A percentile compares a stretch with the other conserved stretches of the same genome.
phyloP scores from a whole-genome alignment of 2,888 invertebrate genomes.

The Cataglyphis albicans region DNA sequence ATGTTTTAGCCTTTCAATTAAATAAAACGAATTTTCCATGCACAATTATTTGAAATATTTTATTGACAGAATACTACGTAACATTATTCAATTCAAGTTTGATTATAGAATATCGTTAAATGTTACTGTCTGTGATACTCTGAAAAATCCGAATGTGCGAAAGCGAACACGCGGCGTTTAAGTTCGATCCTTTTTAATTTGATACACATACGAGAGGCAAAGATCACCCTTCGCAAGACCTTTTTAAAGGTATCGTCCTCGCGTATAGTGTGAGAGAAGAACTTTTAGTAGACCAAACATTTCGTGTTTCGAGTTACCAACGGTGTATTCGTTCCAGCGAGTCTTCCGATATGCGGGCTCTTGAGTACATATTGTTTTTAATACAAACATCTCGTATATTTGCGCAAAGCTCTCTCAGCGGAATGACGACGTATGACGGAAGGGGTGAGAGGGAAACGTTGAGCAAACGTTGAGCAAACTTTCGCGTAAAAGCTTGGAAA shows the following conservation, averaged over 20 bases:
- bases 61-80: background rate
- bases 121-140: background rate
- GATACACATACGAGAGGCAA: constrained; percentile 57
- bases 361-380: constrained; percentile 72
- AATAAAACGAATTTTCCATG: background rate
- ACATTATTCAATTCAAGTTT: background rate
- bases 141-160: constrained; percentile 69
- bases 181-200: constrained; percentile 72
- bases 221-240: constrained; percentile 67
- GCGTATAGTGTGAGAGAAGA: constrained; percentile 66
- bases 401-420: constrained; percentile 47
- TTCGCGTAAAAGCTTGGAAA: constrained; percentile 12
- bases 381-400: constrained; percentile 70
- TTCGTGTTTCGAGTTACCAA: constrained; percentile 79
- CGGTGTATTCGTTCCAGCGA: constrained; percentile 39
- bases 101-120: constrained; percentile 15
- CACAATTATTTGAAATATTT: background rate
- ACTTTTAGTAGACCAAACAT: constrained; percentile 84
- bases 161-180: constrained; percentile 75
- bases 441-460: constrained; percentile 52
- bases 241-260: constrained; percentile 70
- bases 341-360: constrained; percentile 70
- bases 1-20: background rate
- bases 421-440: constrained; percentile 42
- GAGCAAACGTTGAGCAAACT: constrained; percentile 42